Percentiles rank a stretch among this genome's conserved stretches.
phyloP scores from a whole-genome alignment of 2,888 invertebrate species.

The Catocala sponsa region DNA sequence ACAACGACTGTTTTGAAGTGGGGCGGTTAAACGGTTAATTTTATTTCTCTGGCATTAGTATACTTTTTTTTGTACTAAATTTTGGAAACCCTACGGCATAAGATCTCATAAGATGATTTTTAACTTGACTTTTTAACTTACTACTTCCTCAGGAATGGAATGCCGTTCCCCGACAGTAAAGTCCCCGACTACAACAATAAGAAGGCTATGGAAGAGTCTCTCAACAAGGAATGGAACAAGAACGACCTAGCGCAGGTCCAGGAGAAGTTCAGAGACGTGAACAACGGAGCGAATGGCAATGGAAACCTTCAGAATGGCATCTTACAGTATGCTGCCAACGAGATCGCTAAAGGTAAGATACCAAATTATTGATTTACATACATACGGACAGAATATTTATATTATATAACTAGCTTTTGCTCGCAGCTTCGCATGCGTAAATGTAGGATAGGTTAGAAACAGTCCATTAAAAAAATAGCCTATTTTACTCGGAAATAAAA shows the following conservation, averaged over 20 bases:
- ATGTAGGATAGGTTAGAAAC: too few species aligned
- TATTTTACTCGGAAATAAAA: too few species aligned
- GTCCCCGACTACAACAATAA: slow-evolving; percentile 87
- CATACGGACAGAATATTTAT: too few species aligned
- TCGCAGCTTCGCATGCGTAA: too few species aligned
- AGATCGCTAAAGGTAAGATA: slow-evolving; percentile 88
- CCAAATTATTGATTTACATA: background rate
- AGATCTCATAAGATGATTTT: too few species aligned
- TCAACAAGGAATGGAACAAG: slow-evolving; percentile 79
- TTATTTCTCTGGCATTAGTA: too few species aligned
- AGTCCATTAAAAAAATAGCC: too few species aligned
- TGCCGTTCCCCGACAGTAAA: slow-evolving; percentile 90
- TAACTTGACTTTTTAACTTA: too few species aligned
- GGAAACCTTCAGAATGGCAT: slow-evolving; percentile 82
- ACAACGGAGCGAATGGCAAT: slow-evolving; percentile 76
- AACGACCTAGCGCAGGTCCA: slow-evolving; percentile 83
- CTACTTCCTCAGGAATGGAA: slow-evolving; percentile 85
- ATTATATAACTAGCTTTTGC: background rate
- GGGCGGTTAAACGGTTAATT: too few species aligned
- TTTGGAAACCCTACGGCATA: too few species aligned
- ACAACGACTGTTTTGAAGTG: too few species aligned
- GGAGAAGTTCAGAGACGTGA: slow-evolving; percentile 69
- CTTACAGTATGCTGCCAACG: slow-evolving; percentile 88
- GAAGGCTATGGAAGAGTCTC: slow-evolving; percentile 76
- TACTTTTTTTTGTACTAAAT: too few species aligned